Conservation (phyloP, 53 echinoderm and acorn worm genomes). For the Actinopyga echinites region DNA sequence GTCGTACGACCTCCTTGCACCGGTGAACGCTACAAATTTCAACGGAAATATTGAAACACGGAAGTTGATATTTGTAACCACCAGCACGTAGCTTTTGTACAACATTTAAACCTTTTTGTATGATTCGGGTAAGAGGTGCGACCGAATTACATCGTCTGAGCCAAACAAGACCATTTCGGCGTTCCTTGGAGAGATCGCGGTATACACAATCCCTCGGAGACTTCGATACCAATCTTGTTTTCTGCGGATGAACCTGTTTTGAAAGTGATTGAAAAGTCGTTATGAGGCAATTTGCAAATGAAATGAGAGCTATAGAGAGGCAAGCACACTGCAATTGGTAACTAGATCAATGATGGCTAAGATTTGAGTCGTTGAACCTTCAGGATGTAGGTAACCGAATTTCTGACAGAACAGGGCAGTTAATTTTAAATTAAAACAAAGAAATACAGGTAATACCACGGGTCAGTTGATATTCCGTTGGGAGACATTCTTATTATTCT, state of each 20-base stretch:
- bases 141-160: too few species aligned
- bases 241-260: constrained; percentile 6
- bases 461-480: constrained; percentile 23
- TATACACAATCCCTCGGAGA: not conserved
- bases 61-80: too few species aligned
- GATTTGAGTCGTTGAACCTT: constrained; percentile 12
- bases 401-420: constrained; percentile 13
- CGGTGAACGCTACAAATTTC: too few species aligned
- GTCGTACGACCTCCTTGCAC: too few species aligned
- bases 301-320: constrained; percentile 22
- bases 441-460: constrained; percentile 18
- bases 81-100: too few species aligned
- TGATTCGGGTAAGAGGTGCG: too few species aligned
- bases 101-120: too few species aligned
- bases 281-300: constrained; percentile 33
- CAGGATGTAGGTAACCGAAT: constrained; percentile 36
- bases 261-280: constrained; percentile 40
- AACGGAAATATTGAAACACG: too few species aligned
- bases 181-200: constrained; percentile 15
- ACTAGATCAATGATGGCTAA: constrained; percentile 16
- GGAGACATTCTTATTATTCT: constrained; percentile 14
- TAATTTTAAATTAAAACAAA: constrained; percentile 31
- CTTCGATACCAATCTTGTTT: constrained; percentile 24
- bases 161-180: not conserved
- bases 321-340: not conserved